Evolutionary conservation across 2,113 vertebrate genomes (phyloP).

Genomic region (Archocentrus centrarchus): DNA sequence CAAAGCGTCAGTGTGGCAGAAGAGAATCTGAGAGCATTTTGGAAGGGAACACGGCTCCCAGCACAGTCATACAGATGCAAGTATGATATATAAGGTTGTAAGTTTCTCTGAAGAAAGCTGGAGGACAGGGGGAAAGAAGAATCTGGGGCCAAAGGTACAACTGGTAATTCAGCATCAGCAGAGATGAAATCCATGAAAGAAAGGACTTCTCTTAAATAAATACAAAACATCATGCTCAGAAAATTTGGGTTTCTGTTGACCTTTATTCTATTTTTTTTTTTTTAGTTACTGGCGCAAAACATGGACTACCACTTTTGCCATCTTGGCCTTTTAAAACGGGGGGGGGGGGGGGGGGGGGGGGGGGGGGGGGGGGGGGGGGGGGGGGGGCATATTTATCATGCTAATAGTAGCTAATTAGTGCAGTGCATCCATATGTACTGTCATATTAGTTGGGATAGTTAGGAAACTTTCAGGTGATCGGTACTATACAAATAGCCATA

Average conservation of each 20-base stretch:
- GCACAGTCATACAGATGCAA: conserved; percentile 43
- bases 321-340: neutral
- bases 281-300: neutral
- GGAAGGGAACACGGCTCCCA: conserved; percentile 51
- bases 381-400: neutral
- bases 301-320: neutral
- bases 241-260: neutral
- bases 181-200: neutral
- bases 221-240: neutral
- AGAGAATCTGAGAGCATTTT: conserved; percentile 35
- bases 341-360: no score
- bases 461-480: neutral
- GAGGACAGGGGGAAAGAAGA: neutral
- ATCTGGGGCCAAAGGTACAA: conserved; percentile 36
- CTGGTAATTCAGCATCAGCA: conserved; percentile 47
- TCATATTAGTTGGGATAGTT: neutral
- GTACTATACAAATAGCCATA: neutral
- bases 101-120: conserved; percentile 6
- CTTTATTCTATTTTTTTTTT: neutral
- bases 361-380: no score
- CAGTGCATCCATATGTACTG: neutral
- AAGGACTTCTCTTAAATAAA: neutral
- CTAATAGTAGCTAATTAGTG: no score
- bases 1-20: conserved; percentile 30
- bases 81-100: conserved; percentile 38